Conservation (phyloP, 2,797 vertebrate genomes). For the Sebastes kiyomatsui region DNA sequence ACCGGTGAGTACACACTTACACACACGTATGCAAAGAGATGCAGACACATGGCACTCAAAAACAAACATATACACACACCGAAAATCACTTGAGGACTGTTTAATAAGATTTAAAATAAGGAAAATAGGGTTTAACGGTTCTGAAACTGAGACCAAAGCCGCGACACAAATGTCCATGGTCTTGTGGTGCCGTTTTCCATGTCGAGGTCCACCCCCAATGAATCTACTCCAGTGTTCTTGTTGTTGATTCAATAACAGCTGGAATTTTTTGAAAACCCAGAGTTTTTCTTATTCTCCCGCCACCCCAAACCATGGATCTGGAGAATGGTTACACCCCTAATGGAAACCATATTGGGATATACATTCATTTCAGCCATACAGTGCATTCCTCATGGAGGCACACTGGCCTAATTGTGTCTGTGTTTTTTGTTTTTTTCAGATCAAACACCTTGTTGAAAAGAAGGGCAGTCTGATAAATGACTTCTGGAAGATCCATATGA, state of each 20-base stretch:
- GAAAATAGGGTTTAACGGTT: background rate
- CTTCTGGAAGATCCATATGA: slow-evolving; percentile 91
- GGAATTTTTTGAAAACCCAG: too few species aligned
- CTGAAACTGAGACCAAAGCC: background rate
- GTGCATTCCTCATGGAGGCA: too few species aligned
- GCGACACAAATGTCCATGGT: too few species aligned
- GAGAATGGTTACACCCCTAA: too few species aligned
- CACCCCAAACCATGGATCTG: too few species aligned
- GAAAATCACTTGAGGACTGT: background rate
- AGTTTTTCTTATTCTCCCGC: too few species aligned
- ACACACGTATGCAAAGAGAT: background rate
- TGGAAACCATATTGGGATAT: background rate
- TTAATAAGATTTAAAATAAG: background rate
- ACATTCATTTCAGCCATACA: too few species aligned
- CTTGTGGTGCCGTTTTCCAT: too few species aligned
- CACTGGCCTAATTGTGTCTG: background rate
- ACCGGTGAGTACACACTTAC: slow-evolving; percentile 49
- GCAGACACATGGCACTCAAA: background rate
- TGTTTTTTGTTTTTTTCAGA: slow-evolving; percentile 71
- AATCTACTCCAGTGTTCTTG: too few species aligned
- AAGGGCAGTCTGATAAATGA: slow-evolving; percentile 83
- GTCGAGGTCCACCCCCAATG: too few species aligned
- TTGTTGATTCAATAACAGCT: too few species aligned
- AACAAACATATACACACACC: background rate
- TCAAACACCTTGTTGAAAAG: slow-evolving; percentile 92